A percentile compares a stretch with the other conserved stretches of the same genome.
phyloP scores from a whole-genome alignment of 2,797 vertebrate genomes.

The Falco biarmicus region DNA sequence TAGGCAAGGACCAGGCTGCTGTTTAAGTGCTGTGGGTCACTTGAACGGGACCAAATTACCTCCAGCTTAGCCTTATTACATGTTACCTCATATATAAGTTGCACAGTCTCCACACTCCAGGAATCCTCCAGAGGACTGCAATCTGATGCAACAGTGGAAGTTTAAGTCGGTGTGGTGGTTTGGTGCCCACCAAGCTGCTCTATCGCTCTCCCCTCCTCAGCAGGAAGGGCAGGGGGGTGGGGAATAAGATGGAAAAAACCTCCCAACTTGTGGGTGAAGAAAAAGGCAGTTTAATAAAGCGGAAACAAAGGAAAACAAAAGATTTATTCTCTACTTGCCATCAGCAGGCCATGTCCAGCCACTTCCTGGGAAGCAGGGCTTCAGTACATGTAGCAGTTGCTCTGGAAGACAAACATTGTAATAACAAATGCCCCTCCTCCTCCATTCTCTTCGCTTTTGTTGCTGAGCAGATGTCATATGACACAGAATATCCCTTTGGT shows the following conservation, averaged over 20 bases:
- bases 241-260: too few relatives aligned
- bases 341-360: too few relatives aligned
- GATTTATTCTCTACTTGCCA: too few relatives aligned
- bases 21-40: background rate
- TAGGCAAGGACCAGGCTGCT: background rate
- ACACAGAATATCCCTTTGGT: background rate
- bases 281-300: too few relatives aligned
- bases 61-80: background rate
- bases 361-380: too few relatives aligned
- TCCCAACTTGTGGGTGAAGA: too few relatives aligned
- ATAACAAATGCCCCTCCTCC: background rate
- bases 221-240: too few relatives aligned
- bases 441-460: background rate
- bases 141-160: background rate
- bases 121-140: background rate
- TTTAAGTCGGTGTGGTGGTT: background rate
- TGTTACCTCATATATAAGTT: background rate
- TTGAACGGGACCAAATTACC: background rate
- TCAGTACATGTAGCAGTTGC: background rate
- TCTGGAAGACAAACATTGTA: background rate
- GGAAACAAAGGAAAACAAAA: too few relatives aligned
- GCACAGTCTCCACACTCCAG: background rate
- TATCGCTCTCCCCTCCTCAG: too few relatives aligned
- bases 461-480: background rate
- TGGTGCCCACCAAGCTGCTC: too few relatives aligned